These are phyloP conservation scores for Pygoscelis adeliae DNA, from an alignment of 2,113 vertebrate species.

Conservation along the genomic window DNA sequence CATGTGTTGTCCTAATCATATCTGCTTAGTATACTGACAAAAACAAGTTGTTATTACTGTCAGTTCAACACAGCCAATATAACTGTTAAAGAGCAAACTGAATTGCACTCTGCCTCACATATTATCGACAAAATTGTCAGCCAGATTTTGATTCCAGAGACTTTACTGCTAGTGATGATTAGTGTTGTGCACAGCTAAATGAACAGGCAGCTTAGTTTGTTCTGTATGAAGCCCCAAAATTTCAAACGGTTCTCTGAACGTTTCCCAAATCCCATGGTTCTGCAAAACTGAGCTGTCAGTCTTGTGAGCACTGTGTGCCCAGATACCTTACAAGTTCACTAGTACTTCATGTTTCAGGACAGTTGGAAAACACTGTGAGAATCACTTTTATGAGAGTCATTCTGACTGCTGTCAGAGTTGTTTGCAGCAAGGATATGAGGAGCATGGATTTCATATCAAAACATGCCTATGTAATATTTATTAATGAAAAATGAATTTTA, in stretches of 20 bases:
- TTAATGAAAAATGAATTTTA: neutral
- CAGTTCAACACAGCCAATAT: slow-evolving; percentile 18
- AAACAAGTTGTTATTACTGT: slow-evolving; percentile 54
- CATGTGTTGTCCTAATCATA: slow-evolving; percentile 14
- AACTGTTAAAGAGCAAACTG: slow-evolving; percentile 25
- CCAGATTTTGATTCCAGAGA: slow-evolving; percentile 33
- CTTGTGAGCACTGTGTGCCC: neutral
- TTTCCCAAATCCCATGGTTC: neutral
- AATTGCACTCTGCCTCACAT: slow-evolving; percentile 10
- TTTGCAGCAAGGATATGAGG: neutral
- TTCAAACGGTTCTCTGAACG: neutral
- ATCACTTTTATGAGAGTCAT: neutral
- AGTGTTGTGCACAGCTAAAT: neutral
- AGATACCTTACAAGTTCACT: neutral
- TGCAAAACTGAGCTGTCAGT: neutral
- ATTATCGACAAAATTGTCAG: slow-evolving; percentile 19
- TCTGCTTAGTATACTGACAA: slow-evolving; percentile 50
- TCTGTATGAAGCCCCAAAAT: neutral
- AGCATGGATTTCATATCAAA: neutral
- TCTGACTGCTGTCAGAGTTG: neutral
- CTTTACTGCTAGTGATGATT: neutral
- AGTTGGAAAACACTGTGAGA: neutral
- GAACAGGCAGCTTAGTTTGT: neutral
- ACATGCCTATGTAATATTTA: neutral
- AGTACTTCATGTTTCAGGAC: neutral